Evolutionary conservation across 2,113 vertebrate genomes (phyloP), one percentile per base, ranked within the genome.

Genomic region (Gobius niger): DNA sequence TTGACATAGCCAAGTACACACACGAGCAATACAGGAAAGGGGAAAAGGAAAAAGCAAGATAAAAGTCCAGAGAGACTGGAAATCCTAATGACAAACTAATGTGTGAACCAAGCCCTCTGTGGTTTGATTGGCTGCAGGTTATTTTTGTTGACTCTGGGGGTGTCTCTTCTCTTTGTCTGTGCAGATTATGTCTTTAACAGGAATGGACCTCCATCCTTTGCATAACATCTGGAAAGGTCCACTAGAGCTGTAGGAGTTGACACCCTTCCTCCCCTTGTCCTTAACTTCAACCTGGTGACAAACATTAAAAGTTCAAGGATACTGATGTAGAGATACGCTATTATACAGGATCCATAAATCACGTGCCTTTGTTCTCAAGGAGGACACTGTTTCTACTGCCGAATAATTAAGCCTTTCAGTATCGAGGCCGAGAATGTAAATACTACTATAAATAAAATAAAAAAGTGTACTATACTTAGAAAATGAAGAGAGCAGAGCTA

Each of bases 181-280:
- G 82, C 18, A 82, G 70, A 82, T 63, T 81, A 74, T 82, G 70
- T 66, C 78, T 50, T 73, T 34, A 34, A n/a, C 9, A 34, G 72
- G 74, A 84, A 89, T 90, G 63, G 88, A 77, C 73, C 89, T 88
- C 89, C 80, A 90, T 92, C 90, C 90, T 91, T 78, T 81, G 51
- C 63, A 78, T 47, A 87, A 91, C 92, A 93, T 92, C 89, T 92
- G 90, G 91, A 91, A 91, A 90, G 73, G 88, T 88, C 69, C 77
- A 85, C 85, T 84, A 67, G 76, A 85, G 50, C 44, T 61, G 44
- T 66, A 14, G 53, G 15, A 1, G 82, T 59, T 81, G 82, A 84
- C 92, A 75, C 91, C 89, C 92, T 91, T 92, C 92, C 92, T 87
- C 68, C 51, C 14, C 77, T 56, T 70, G 82, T 80, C 72, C 78